phyloP scores from a whole-genome alignment of 2,113 vertebrate species.

The Oreochromis niloticus region DNA sequence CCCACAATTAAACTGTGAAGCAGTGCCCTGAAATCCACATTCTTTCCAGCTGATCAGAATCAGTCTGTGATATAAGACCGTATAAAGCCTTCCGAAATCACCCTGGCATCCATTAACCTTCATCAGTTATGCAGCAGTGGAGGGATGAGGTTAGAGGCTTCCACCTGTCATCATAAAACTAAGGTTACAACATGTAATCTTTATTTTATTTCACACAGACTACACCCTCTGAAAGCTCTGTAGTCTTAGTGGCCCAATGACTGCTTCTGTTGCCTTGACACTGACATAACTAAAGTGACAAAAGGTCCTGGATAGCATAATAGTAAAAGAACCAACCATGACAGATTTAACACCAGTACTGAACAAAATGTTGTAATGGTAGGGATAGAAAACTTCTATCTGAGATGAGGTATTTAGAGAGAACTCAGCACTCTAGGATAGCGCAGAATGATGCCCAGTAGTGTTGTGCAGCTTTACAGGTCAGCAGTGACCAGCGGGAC shows the following conservation, averaged over 20 bases:
- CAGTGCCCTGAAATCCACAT: background rate
- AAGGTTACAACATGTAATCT: constrained; percentile 37
- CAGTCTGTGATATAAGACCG: background rate
- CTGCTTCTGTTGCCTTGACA: background rate
- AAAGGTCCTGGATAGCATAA: background rate
- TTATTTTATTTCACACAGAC: constrained; percentile 19
- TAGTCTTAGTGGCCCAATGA: background rate
- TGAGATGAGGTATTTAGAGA: background rate
- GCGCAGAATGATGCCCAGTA: background rate
- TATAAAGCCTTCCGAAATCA: constrained; percentile 19
- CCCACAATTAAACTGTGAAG: background rate
- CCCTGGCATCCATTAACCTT: constrained; percentile 41
- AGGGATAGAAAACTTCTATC: background rate
- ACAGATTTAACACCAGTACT: background rate
- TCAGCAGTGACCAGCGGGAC: background rate
- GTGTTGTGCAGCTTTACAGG: background rate
- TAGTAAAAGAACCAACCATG: background rate
- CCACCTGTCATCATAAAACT: constrained; percentile 33
- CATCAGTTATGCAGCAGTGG: constrained; percentile 1
- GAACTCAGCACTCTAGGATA: background rate
- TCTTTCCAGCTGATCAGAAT: background rate
- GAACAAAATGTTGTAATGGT: background rate
- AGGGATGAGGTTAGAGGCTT: constrained; percentile 1
- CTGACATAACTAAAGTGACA: background rate
- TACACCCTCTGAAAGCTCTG: background rate